Conservation (phyloP, 1,140 invertebrate genomes). For the Epicauta chinensis region DNA sequence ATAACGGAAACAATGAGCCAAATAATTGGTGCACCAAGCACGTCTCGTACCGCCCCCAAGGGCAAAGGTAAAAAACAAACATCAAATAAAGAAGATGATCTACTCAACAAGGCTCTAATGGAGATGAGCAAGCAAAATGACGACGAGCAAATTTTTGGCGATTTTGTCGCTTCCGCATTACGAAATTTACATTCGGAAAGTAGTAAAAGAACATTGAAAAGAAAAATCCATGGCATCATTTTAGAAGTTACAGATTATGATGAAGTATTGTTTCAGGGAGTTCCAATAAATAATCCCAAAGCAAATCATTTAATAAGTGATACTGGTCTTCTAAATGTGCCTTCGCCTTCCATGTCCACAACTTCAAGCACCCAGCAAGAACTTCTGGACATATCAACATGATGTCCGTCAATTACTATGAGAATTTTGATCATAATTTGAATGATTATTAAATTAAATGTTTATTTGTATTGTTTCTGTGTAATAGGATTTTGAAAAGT, state of each 20-base stretch:
- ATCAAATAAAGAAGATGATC: neutral
- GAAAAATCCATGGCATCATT: slow-evolving; percentile 4
- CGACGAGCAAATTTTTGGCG: slow-evolving; percentile 7
- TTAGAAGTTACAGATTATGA: neutral
- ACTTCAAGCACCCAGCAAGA: neutral
- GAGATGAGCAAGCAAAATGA: neutral
- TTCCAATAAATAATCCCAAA: neutral
- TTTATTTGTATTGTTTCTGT: too few species aligned
- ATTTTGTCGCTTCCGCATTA: slow-evolving; percentile 12
- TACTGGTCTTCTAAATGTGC: neutral
- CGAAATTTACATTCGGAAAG: slow-evolving; percentile 1
- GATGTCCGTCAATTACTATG: too few species aligned
- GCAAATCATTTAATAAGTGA: too few species aligned
- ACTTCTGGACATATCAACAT: neutral
- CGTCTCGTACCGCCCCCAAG: too few species aligned
- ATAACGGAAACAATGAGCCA: neutral
- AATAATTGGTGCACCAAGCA: too few species aligned
- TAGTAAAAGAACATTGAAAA: slow-evolving; percentile 13
- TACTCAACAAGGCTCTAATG: neutral
- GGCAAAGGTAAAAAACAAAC: slow-evolving; percentile 3
- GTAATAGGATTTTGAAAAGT: too few species aligned
- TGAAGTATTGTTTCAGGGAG: neutral
- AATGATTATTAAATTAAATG: too few species aligned
- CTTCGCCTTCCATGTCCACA: neutral
- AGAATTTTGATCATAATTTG: neutral